These are phyloP conservation scores for Epizoanthus rinbou DNA, from an alignment of 92 coral and sea anemone genomes.

Conservation along the genomic window DNA sequence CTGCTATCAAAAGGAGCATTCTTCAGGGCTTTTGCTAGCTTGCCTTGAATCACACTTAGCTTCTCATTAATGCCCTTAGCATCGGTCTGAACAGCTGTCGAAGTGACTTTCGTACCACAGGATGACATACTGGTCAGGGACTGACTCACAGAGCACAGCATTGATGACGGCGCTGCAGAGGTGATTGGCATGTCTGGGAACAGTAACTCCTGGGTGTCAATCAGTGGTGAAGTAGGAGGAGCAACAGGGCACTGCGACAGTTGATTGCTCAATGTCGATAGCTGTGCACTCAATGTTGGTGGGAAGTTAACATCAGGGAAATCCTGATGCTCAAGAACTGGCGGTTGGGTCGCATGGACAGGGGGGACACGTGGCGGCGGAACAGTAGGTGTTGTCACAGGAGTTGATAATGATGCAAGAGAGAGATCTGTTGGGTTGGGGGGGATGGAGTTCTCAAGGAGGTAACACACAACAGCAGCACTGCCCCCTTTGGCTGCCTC, in stretches of 20 bases:
- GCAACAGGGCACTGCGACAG: conserved; percentile 66
- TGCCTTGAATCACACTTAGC: conserved; percentile 84
- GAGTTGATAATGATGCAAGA: conserved; percentile 77
- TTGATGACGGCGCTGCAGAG: conserved; percentile 72
- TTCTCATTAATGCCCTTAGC: conserved; percentile 82
- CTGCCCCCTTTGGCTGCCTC: conserved; percentile 99
- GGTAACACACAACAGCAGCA: conserved; percentile 93
- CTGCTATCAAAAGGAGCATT: conserved; percentile 50
- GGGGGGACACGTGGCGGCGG: conserved; percentile 99
- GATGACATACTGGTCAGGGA: conserved; percentile 72
- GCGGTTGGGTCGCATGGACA: conserved; percentile 91
- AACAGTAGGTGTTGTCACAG: conserved; percentile 80
- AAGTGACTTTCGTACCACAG: conserved; percentile 62
- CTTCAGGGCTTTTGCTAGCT: conserved; percentile 77
- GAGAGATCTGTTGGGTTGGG: conserved; percentile 90
- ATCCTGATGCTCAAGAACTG: conserved; percentile 86
- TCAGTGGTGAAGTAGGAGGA: conserved; percentile 78
- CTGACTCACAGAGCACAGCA: conserved; percentile 74
- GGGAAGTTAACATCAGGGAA: conserved; percentile 64
- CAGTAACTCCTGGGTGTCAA: conserved; percentile 64
- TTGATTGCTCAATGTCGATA: conserved; percentile 63
- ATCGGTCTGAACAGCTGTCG: conserved; percentile 90
- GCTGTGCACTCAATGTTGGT: conserved; percentile 65
- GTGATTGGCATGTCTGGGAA: conserved; percentile 75
- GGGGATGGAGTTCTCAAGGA: conserved; percentile 89